These are phyloP conservation scores for Nymphalis urticae DNA, from an alignment of 2,888 invertebrate species.

Conservation along the genomic window DNA sequence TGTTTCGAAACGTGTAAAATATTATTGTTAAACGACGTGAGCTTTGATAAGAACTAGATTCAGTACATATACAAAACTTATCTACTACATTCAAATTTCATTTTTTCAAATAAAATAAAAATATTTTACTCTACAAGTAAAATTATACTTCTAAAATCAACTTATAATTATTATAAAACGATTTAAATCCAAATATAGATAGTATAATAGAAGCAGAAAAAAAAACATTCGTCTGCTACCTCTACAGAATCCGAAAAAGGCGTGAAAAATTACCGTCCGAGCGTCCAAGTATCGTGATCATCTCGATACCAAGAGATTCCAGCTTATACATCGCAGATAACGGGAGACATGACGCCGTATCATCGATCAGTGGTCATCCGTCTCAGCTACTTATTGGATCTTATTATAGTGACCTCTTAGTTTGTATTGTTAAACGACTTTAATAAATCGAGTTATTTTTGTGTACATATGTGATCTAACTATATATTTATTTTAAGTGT, in stretches of 20 bases:
- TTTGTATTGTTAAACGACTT: slow-evolving; percentile 9
- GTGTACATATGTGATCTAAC: not conserved
- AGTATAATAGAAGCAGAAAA: not conserved
- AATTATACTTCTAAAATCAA: not conserved
- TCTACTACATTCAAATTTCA: too few relatives aligned
- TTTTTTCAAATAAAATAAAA: too few relatives aligned
- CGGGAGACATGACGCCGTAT: slow-evolving; percentile 32
- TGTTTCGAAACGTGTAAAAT: slow-evolving; percentile 18
- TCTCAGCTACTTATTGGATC: slow-evolving; percentile 37
- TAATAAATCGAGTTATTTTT: slow-evolving; percentile 9
- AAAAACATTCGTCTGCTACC: slow-evolving; percentile 2
- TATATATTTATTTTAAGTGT: not conserved
- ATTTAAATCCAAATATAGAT: not conserved
- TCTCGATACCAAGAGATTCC: slow-evolving; percentile 4
- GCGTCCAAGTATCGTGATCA: slow-evolving; percentile 15
- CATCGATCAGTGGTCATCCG: slow-evolving; percentile 39
- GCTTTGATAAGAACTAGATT: too few relatives aligned
- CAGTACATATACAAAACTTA: too few relatives aligned
- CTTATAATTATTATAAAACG: not conserved
- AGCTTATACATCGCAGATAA: slow-evolving; percentile 11
- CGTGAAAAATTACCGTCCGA: slow-evolving; percentile 8
- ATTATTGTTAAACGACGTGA: not conserved
- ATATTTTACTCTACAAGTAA: too few relatives aligned
- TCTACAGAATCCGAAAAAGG: slow-evolving; percentile 1
- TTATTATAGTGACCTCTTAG: slow-evolving; percentile 16